Base-by-base conservation (phyloP, 2,113 vertebrate species). In the Eudyptes chrysolophus region DNA sequence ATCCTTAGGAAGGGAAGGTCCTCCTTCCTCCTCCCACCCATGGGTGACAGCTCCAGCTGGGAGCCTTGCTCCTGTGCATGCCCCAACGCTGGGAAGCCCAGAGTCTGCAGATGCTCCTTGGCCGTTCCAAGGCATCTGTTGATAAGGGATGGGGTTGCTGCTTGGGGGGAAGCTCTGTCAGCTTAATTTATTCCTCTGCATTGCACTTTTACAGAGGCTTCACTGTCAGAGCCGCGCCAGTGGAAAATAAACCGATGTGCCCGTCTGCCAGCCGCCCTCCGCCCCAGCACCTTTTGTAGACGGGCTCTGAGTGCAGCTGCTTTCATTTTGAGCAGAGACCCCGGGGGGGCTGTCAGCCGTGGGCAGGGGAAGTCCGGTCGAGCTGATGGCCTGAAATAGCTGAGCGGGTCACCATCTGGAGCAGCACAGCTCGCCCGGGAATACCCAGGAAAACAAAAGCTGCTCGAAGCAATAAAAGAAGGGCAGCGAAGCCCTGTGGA, bases 311-410 rank as follows among this genome's bases (percentile, higher is more conserved):
- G 29, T 3, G 18, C 88, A 84, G 94, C 72, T 58, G 81, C 89
- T 85, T 40, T n/a, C 16, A 2, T 32, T 11, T 10, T 1, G 17
- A 79, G 46, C 72, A 34, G 72, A 57, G 83, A 26, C n/a, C 78
- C 58, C 3, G 0, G 20, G 1, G 42, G 32, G 87, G 71, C 51
- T 66, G 36, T 3, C 66, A 61, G 61, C 32, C 15, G 0, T 2
- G 48, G 36, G 62, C 83, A 58, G 58, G 72, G 48, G 51, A 34
- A 18, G 42, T 16, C 69, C 49, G 25, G 22, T 7, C 25, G 11
- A 48, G 57, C 60, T 30, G 38, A 46, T 36, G 60, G 57, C 75
- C 79, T 21, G 55, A 64, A 79, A 83, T 7, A n/a, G 40, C 75
- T 26, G n/a, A 70, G 84, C 57, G 0, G 34, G 66, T 69, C 84